phyloP scores from a whole-genome alignment of 1,140 invertebrate genomes.

The Melanaphis sacchari region DNA sequence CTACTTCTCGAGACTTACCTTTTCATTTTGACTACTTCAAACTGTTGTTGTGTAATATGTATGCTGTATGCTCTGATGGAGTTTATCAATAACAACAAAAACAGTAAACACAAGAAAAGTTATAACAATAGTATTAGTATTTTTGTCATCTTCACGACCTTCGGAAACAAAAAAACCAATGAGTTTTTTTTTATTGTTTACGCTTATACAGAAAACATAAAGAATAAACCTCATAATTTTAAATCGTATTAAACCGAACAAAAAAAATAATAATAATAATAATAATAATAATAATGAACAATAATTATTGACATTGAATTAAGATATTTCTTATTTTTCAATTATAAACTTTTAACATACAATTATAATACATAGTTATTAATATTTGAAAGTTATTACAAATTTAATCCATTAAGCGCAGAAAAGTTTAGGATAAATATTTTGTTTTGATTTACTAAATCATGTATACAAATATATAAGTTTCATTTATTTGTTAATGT shows the following conservation, averaged over 20 bases:
- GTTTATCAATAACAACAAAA: conserved; percentile 4
- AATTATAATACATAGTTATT: background rate
- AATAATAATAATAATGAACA: background rate
- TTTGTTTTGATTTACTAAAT: background rate
- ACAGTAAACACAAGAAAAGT: background rate
- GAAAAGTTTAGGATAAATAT: background rate
- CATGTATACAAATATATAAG: background rate
- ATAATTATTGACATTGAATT: background rate
- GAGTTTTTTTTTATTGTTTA: background rate
- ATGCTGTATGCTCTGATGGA: background rate
- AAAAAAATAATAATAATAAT: background rate
- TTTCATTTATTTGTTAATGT: background rate
- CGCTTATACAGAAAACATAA: background rate
- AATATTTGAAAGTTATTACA: background rate
- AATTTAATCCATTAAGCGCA: background rate
- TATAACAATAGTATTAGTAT: background rate
- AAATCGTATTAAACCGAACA: background rate
- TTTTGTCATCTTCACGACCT: background rate
- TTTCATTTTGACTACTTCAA: background rate
- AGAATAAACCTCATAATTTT: background rate
- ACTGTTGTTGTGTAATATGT: background rate
- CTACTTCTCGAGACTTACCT: background rate
- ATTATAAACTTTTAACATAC: background rate
- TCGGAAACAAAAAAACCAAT: background rate
- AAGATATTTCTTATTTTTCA: background rate